A percentile compares a stretch with the other conserved stretches of the same genome.
These are phyloP conservation scores for Haliclona indistincta DNA, from an alignment of 37 sponge, comb jelly and placozoan species.

Conservation along the genomic window DNA sequence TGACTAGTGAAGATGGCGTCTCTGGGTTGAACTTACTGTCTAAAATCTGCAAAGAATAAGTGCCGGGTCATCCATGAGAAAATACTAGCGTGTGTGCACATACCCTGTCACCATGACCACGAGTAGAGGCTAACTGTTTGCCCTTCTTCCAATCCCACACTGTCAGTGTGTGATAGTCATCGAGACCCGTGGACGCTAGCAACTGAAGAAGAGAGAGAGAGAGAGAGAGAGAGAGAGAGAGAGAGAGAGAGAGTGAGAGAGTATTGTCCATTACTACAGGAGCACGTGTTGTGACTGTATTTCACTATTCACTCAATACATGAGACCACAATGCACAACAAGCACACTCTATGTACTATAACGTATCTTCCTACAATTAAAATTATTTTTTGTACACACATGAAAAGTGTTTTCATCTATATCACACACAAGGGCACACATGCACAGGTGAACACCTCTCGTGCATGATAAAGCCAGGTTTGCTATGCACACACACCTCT, in stretches of 20 bases:
- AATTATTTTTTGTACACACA: no score
- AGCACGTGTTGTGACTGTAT: no score
- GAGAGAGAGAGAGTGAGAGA: no score
- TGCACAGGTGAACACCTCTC: not conserved
- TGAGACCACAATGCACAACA: no score
- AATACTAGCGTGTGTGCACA: not conserved
- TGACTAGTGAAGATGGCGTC: constrained; percentile 44
- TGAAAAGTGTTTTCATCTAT: no score
- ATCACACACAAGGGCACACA: no score
- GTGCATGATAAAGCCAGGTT: not conserved
- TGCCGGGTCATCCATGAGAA: not conserved
- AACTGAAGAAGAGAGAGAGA: constrained; percentile 32
- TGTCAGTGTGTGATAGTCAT: constrained; percentile 77
- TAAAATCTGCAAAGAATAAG: constrained; percentile 58
- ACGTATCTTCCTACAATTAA: no score
- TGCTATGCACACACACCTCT: constrained; percentile 54
- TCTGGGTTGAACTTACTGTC: constrained; percentile 88
- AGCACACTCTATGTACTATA: no score
- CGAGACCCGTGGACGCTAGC: constrained; percentile 90
- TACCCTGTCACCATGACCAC: constrained; percentile 77
- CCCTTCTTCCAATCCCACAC: constrained; percentile 95
- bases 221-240: no score
- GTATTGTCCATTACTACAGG: no score
- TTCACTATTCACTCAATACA: no score
- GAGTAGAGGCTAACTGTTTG: constrained; percentile 56